Evolutionary conservation across 2,113 vertebrate species (phyloP).

Genomic region (Capreolus pygargus): DNA sequence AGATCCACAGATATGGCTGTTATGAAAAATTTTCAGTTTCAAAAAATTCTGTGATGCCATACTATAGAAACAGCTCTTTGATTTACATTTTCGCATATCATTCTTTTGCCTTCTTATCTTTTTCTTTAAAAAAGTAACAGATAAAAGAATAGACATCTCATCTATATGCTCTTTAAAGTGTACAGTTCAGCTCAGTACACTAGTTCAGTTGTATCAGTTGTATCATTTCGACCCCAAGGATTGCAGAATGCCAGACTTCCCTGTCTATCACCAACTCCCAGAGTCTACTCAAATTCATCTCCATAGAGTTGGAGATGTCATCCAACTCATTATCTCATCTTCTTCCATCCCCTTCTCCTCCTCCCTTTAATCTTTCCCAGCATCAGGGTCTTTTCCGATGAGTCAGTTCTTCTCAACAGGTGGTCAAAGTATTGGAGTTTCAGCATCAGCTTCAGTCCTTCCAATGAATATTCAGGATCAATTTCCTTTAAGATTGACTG

Average conservation of each 20-base stretch:
- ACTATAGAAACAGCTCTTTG: not conserved
- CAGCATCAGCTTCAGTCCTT: not conserved
- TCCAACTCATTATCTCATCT: not conserved
- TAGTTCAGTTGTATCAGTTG: not conserved
- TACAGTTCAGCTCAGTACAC: not conserved
- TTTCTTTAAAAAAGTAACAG: not conserved
- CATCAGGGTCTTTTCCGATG: not conserved
- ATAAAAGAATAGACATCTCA: not conserved
- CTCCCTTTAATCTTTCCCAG: not conserved
- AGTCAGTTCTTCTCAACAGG: not conserved
- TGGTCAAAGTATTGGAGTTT: not conserved
- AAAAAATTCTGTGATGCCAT: not conserved
- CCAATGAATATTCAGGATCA: not conserved
- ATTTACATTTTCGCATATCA: not conserved
- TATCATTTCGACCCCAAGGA: fast-evolving
- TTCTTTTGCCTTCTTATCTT: not conserved
- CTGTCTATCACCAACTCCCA: not conserved
- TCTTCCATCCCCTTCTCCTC: not conserved
- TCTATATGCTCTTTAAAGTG: not conserved
- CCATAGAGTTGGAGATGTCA: not conserved
- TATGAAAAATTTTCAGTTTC: not conserved
- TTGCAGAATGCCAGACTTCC: not conserved
- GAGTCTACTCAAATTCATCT: not conserved
- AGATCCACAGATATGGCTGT: not conserved
- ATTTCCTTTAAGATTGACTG: not conserved